Evolutionary conservation across 2,113 vertebrate genomes (phyloP), one percentile per base, ranked within the genome.

Genomic region (Brachyhypopomus occidentalis): DNA sequence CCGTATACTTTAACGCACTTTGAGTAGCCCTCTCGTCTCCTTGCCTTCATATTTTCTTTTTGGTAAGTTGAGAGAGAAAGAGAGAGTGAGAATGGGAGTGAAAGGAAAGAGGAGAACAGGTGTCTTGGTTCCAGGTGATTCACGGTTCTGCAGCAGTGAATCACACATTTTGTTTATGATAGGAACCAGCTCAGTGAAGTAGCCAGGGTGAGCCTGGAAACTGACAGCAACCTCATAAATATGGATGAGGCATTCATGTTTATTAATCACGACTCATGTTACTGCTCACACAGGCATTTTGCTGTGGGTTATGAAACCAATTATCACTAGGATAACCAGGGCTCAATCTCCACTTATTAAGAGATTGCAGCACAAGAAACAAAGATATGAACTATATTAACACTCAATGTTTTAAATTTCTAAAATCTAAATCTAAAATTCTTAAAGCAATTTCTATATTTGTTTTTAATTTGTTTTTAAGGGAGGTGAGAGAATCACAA

Each of bases 201-300:
- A 69, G 80, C 19, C 64, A 60, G 80, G 80, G 34, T 75, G 58
- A 66, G 71, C 58, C 45, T 62, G 30, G 75, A 30, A 34, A 11
- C 48, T 58, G 59, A 81, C 72, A 67, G 19, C 1, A 62, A 25
- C 12, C 36, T 60, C 34, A 62, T 82, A 67, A 77, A 82, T 82
- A 82, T 82, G 67, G 59, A 82, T 70, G 36, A 66, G 22, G 52
- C 17, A 56, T 67, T 82, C 74, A 82, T 71, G 80, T 77, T 77
- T 82, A 77, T 77, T 77, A 77, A 63, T 62, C 75, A 62, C 41
- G 41, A 67, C 36, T 25, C 27, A 55, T 82, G 64, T 82, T 82
- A 70, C 59, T n/a, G 45, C n/a, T 36, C 52, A 36, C 67, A 69
- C 38, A 60, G 23, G 48, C 52, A 52, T 25, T n/a, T 25, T 60